A percentile compares a stretch with the other conserved stretches of the same genome.
Evolutionary conservation across 1,140 invertebrate species (phyloP).

Genomic region (Conopomorpha cramerella): DNA sequence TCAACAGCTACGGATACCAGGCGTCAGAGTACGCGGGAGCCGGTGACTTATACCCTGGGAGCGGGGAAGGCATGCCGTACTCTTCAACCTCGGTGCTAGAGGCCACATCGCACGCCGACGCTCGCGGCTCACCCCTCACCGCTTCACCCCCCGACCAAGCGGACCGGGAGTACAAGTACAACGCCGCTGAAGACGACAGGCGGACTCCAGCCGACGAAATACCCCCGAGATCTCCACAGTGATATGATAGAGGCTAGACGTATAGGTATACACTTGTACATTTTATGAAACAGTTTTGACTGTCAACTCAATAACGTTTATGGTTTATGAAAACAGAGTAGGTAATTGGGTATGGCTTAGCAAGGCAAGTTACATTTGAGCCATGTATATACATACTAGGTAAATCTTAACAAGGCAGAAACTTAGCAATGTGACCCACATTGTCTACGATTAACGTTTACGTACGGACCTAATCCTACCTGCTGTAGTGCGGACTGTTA

Average conservation of each 20-base stretch:
- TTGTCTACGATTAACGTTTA: no score
- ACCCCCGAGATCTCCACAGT: slow-evolving; percentile 35
- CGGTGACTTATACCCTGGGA: slow-evolving; percentile 29
- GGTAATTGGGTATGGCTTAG: no score
- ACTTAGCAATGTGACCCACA: no score
- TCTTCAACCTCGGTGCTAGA: no score
- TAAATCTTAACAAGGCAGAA: no score
- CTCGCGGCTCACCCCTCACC: slow-evolving; percentile 22
- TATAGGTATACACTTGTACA: not conserved
- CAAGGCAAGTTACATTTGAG: no score
- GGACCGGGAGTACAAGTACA: slow-evolving; percentile 46
- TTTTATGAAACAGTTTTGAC: not conserved
- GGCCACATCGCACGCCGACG: no score
- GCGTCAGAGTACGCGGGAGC: slow-evolving; percentile 42
- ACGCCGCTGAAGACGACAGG: slow-evolving; percentile 37
- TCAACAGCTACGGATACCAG: slow-evolving; percentile 48
- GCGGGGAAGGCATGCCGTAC: slow-evolving; percentile 30
- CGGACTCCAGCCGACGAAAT: slow-evolving; percentile 40
- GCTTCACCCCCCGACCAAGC: slow-evolving; percentile 28
- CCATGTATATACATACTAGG: no score
- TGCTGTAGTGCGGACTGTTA: no score
- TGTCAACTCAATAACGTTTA: no score
- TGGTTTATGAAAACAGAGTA: no score
- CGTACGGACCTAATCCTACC: no score
- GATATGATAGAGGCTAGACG: slow-evolving; percentile 9